Base-by-base conservation (phyloP, 2,113 vertebrate species). In the Scortum barcoo region DNA sequence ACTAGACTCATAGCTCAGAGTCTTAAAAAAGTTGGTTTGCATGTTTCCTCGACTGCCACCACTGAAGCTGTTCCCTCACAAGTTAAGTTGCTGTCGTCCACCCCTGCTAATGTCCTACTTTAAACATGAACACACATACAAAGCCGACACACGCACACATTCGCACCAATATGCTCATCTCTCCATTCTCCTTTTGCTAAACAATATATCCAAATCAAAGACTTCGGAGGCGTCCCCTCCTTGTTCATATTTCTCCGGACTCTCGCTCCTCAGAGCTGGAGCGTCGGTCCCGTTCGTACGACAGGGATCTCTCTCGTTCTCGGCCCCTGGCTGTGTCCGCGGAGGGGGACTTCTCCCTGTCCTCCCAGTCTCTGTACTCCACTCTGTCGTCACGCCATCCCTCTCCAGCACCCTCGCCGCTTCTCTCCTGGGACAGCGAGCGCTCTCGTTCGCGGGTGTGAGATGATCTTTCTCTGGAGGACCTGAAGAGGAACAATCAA, bases 241-340 rank as follows among this genome's bases (percentile, higher is more conserved):
- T 65, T 61, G 80, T 78, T 93, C 88, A 96, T 86, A 96, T 95
- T 86, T 96, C 95, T 24, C 95, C 95, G 0, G 95, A 96, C 85
- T 96, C 95, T 38, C 95, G 93, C 89, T 96, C 95, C 72, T 94
- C 95, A 0, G 95, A 96, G 87, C 94, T 96, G 83, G 95, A 96
- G 50, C 80, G 94, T 36, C 90, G 86, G 40, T 96, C 94, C 74
- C 94, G 90, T 84, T 96, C 95, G 1, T 74, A 87, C 0, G 95
- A 96, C 67, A 95, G 81, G 0, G 95, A 95, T 61, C 92, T 78
- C 86, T 94, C 93, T 67, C 94, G 86, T 17, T 95, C 94, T 58
- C 72, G 82, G 62, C 74, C 87, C 67, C 58, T 88, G 78, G 88
- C 80, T 73, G 71, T 90, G 87, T 94, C 91, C 3, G 90, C 91